Evolutionary conservation across 2,888 invertebrate genomes (phyloP), one percentile per base, ranked within the genome.

Genomic region (Amitus sp.): DNA sequence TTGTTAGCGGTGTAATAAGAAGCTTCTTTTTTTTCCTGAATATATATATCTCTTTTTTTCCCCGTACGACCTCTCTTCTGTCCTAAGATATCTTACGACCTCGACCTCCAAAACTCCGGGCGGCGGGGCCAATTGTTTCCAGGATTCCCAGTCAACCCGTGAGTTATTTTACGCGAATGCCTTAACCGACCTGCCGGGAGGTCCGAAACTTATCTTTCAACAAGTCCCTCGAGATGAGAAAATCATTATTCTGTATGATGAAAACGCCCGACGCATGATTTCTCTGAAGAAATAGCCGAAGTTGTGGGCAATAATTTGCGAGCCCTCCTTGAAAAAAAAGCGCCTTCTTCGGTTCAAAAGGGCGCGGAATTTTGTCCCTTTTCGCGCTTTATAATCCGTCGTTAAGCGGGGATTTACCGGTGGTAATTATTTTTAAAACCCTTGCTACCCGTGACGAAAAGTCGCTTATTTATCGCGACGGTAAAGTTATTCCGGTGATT

Each of bases 111-210:
- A 46, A 28, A 46, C 46, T 47, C 48, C 56, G 48, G 39, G 48
- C 47, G 51, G 33, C 51, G 23, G 51, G 60, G 52, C 57, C 64
- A 48, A 69, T 69, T 69, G 69, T 69, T 64, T 62, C 45, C 59
- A 63, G 61, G 49, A 45, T 54, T 47, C 46, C 51, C 54, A 40
- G 23, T 53, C 23, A 30, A 42, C 30, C 39, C 47, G 57, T 62
- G 62, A 69, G 63, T 72, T 69, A 70, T 69, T 73, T 71, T 71
- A 73, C 68, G 58, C 51, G 59, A 62, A 45, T 56, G 61, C 59
- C 49, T 63, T 56, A 39, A 54, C 34, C 43, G 27, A 20, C 52
- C 60, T 65, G 52, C 67, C 64, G 66, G 68, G 68, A 67, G 67
- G 67, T 70, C 70, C 50, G 47, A 33, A 42, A 42, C n/a, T 42